A percentile compares a stretch with the other conserved stretches of the same genome.
These are phyloP conservation scores for Polymixis lichenea DNA, from an alignment of 2,888 invertebrate genomes.

Conservation along the genomic window DNA sequence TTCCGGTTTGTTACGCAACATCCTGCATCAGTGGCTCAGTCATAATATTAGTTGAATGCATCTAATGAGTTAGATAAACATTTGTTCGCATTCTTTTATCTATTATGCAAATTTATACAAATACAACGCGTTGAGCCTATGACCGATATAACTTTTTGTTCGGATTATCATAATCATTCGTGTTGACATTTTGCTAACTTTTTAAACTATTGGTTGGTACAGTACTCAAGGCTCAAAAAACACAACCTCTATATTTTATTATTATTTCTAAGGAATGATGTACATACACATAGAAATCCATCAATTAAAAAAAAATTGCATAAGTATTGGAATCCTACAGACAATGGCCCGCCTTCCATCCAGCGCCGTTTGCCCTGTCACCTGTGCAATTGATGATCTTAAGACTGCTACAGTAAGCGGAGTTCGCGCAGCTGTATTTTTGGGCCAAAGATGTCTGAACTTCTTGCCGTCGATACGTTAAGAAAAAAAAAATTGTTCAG, in stretches of 20 bases:
- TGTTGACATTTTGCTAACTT: neutral
- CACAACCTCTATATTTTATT: neutral
- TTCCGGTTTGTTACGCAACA: conserved; percentile 56
- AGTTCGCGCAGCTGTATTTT: too few species aligned
- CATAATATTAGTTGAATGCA: conserved; percentile 38
- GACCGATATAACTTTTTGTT: neutral
- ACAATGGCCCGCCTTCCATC: too few species aligned
- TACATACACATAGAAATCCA: too few species aligned
- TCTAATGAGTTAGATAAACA: neutral
- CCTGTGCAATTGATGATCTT: too few species aligned
- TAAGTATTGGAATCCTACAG: too few species aligned
- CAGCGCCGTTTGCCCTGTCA: too few species aligned
- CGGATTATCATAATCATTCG: neutral
- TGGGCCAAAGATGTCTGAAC: too few species aligned
- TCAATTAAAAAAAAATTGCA: neutral
- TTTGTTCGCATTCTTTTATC: neutral
- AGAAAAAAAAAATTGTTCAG: neutral
- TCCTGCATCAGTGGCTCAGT: conserved; percentile 8
- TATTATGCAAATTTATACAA: conserved; percentile 4
- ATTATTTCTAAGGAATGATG: neutral
- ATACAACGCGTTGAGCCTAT: neutral
- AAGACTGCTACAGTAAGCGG: too few species aligned
- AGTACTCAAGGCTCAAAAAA: neutral
- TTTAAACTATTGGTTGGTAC: neutral
- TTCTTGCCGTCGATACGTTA: too few species aligned